Conservation (phyloP, 2,888 invertebrate genomes). For the Dugesia japonica region DNA sequence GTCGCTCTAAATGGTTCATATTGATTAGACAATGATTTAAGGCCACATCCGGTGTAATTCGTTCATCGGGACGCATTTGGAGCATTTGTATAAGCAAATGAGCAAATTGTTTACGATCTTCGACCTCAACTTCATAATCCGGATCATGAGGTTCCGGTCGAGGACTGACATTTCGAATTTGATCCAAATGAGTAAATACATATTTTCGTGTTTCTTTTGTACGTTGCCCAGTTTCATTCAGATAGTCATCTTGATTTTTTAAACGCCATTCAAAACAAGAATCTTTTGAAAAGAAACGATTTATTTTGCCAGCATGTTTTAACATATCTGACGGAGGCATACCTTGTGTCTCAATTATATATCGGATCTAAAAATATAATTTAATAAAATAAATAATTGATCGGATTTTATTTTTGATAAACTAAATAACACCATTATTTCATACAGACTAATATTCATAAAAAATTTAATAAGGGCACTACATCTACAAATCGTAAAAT, state of each 20-base stretch:
- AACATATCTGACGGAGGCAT: slow-evolving; percentile 94
- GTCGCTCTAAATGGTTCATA: slow-evolving; percentile 60
- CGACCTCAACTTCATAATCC: slow-evolving; percentile 63
- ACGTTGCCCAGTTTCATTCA: slow-evolving; percentile 86
- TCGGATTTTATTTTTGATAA: background rate
- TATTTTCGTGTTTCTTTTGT: slow-evolving; percentile 98
- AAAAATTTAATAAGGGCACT: no score
- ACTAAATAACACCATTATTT: background rate
- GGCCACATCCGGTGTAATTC: slow-evolving; percentile 86
- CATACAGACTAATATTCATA: background rate
- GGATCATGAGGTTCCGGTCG: background rate
- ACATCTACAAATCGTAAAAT: no score
- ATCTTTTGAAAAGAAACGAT: slow-evolving; percentile 83
- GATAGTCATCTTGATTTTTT: slow-evolving; percentile 88
- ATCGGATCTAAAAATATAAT: slow-evolving; percentile 61
- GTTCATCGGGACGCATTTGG: slow-evolving; percentile 83
- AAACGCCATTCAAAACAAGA: slow-evolving; percentile 51
- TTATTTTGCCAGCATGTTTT: slow-evolving; percentile 84
- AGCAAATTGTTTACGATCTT: slow-evolving; percentile 87
- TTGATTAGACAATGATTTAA: slow-evolving; percentile 83
- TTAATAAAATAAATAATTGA: background rate
- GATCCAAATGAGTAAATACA: slow-evolving; percentile 95
- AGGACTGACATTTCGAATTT: slow-evolving; percentile 55
- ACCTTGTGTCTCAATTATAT: slow-evolving; percentile 89
- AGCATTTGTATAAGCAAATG: slow-evolving; percentile 93